Evolutionary conservation across 2,797 vertebrate species (phyloP), one percentile per base, ranked within the genome.

Genomic region (Xiphorhynchus erythropygius): DNA sequence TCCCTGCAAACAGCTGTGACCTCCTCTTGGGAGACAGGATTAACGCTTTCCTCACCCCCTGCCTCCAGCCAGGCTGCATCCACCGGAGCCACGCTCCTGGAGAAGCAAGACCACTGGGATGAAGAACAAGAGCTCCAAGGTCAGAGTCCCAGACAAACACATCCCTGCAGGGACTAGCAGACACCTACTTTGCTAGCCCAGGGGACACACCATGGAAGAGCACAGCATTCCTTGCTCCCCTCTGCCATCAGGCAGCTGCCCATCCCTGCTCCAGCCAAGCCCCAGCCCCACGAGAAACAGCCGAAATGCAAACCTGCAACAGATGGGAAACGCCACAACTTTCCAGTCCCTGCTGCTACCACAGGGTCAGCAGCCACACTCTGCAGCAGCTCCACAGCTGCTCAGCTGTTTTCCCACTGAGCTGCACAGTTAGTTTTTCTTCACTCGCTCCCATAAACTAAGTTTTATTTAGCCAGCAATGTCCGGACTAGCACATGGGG

Each of bases 61-160:
- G 8, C 59, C 63, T 52, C n/a, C 7, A 49, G 47, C 56, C 56
- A 71, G 46, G 50, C 62, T 65, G 23, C 53, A 33, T 18, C 56
- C 18, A 5, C 52, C 2, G 0, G 37, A 68, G 25, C 41, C 4
- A 1, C 0, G 0, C 19, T 87, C 49, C 77, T 17, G 4, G 57
- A 74, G 33, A 60, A 49, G 46, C 27, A 3, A 2, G 47, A 73
- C 25, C 13, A 28, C 3, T 1, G 1, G 27, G 87, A 53, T 46
- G 24, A 42, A 76, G 21, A 71, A 33, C 14, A 55, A 80, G 57
- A 79, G 11, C 27, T 42, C 59, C 7, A 12, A 55, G 71, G 68
- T 69, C 75, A 39, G 50, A 82, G 33, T 17, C 46, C 27, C 2
- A 5, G 68, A 33, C 53, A 57, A 83, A 83, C 37, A 68, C 10